Conservation (phyloP, 2,113 vertebrate species). For the Ornithorhynchus anatinus region DNA sequence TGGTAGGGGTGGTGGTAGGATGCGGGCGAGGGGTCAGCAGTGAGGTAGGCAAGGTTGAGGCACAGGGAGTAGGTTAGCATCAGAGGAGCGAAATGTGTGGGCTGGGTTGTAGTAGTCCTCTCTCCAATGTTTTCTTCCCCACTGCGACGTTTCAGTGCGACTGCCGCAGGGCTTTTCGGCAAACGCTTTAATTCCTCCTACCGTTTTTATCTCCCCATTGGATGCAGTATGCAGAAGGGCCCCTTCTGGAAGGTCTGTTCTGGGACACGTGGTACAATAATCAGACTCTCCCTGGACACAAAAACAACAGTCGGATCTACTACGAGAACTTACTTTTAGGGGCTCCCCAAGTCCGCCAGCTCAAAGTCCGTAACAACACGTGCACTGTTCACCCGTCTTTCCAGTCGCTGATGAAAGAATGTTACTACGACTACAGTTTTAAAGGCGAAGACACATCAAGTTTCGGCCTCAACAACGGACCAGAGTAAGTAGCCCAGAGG, state of each 20-base stretch:
- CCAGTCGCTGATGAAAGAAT: conserved; percentile 35
- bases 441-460: conserved; percentile 55
- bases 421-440: conserved; percentile 48
- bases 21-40: too few relatives aligned
- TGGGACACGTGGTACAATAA: conserved; percentile 60
- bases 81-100: too few relatives aligned
- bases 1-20: too few relatives aligned
- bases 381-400: conserved; percentile 57
- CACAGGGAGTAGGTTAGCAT: too few relatives aligned
- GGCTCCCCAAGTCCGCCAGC: conserved; percentile 61
- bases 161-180: too few relatives aligned
- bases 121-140: too few relatives aligned
- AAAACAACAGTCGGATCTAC: conserved; percentile 61
- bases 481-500: conserved; percentile 68
- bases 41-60: too few relatives aligned
- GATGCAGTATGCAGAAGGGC: conserved; percentile 66
- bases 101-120: too few relatives aligned
- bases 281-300: neutral
- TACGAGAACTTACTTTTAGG: conserved; percentile 70
- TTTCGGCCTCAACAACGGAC: conserved; percentile 50
- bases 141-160: too few relatives aligned
- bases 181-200: neutral
- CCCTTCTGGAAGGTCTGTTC: conserved; percentile 68
- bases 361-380: conserved; percentile 64
- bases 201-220: neutral